Conservation (phyloP, 1,140 invertebrate species). For the Ectropis grisescens region DNA sequence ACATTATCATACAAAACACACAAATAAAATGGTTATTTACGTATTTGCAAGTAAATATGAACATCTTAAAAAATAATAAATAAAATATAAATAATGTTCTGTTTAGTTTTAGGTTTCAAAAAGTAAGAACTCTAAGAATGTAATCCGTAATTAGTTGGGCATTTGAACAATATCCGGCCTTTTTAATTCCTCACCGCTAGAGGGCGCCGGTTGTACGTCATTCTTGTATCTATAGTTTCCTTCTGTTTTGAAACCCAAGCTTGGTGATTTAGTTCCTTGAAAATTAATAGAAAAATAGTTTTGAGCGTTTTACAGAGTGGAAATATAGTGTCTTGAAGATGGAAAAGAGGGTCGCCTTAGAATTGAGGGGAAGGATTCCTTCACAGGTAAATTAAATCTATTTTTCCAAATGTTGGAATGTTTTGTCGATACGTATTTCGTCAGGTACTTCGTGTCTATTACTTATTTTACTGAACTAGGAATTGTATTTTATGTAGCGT, state of each 20-base stretch:
- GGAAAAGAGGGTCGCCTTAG: conserved; percentile 93
- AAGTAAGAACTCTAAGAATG: neutral
- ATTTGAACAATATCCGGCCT: conserved; percentile 37
- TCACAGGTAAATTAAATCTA: conserved; percentile 79
- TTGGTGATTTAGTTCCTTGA: conserved; percentile 60
- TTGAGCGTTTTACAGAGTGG: conserved; percentile 41
- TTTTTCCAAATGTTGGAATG: conserved; percentile 59
- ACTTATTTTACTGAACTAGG: too few species aligned
- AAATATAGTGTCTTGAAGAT: conserved; percentile 70
- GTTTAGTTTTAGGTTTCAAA: neutral
- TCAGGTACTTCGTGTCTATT: conserved; percentile 19
- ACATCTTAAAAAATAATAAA: conserved; percentile 1
- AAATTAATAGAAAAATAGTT: conserved; percentile 38
- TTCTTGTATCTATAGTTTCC: conserved; percentile 68
- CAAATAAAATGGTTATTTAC: neutral
- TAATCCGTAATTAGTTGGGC: conserved; percentile 22
- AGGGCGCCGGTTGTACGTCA: conserved; percentile 56
- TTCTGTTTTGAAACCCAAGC: conserved; percentile 71
- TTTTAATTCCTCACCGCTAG: conserved; percentile 36
- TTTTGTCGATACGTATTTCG: conserved; percentile 70
- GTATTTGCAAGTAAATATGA: neutral
- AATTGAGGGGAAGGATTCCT: conserved; percentile 86
- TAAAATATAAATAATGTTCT: neutral
- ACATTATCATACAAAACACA: conserved; percentile 1
- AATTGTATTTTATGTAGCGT: too few species aligned